These are phyloP conservation scores for Eueides isabella DNA, from an alignment of 1,140 invertebrate species.

Conservation along the genomic window DNA sequence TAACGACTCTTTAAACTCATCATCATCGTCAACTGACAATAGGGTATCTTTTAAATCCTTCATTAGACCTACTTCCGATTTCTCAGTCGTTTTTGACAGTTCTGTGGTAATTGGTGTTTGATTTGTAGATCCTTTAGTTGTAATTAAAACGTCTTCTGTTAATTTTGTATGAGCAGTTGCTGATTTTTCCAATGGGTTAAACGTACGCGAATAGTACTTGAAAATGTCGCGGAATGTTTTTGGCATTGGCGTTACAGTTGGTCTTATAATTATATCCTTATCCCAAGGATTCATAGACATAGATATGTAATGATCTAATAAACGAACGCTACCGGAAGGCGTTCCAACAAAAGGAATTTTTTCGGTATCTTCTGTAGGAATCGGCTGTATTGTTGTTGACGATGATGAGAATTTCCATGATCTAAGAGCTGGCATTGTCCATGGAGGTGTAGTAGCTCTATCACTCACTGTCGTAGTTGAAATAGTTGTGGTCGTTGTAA, in stretches of 20 bases:
- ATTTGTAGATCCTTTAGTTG: slow-evolving; percentile 60
- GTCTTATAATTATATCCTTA: slow-evolving; percentile 67
- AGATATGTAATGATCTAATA: slow-evolving; percentile 62
- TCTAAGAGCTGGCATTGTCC: slow-evolving; percentile 68
- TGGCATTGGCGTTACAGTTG: slow-evolving; percentile 63
- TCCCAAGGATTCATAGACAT: slow-evolving; percentile 68
- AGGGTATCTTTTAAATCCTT: slow-evolving; percentile 71
- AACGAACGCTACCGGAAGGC: slow-evolving; percentile 56
- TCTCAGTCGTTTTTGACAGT: slow-evolving; percentile 52
- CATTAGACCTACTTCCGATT: slow-evolving; percentile 53
- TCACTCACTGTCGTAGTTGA: slow-evolving; percentile 50
- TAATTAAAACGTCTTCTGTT: slow-evolving; percentile 68
- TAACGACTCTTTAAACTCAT: slow-evolving; percentile 75
- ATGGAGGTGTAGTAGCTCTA: slow-evolving; percentile 60
- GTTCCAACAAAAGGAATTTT: slow-evolving; percentile 55
- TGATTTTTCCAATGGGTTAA: slow-evolving; percentile 57
- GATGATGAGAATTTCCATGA: slow-evolving; percentile 66
- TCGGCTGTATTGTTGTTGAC: slow-evolving; percentile 54
- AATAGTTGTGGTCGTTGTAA: slow-evolving; percentile 44
- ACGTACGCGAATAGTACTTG: slow-evolving; percentile 58
- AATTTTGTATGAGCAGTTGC: slow-evolving; percentile 49
- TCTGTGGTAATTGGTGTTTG: slow-evolving; percentile 52
- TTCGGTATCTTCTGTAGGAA: slow-evolving; percentile 57
- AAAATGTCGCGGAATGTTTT: slow-evolving; percentile 57
- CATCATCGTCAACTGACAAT: slow-evolving; percentile 73